These are phyloP conservation scores for Psammodynastes pulverulentus DNA, from an alignment of 2,113 vertebrate genomes.

Conservation along the genomic window DNA sequence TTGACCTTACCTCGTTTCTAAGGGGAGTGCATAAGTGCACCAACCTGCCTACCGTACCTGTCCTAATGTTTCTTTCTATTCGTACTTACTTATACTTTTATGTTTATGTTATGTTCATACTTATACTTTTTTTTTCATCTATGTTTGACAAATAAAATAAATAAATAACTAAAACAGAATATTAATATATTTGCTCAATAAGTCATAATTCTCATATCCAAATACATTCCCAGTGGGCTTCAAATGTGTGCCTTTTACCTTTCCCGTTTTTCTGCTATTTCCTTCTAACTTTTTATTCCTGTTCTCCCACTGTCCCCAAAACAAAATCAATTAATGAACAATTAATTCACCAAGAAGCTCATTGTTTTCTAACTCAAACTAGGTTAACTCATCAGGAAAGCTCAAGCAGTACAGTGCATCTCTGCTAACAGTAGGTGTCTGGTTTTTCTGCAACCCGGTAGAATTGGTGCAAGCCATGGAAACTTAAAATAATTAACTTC, in stretches of 20 bases:
- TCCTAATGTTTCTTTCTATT: no score
- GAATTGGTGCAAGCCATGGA: background rate
- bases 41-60: no score
- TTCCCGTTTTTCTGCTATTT: background rate
- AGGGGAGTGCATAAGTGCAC: no score
- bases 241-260: background rate
- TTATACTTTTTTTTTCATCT: no score
- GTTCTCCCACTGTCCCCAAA: background rate
- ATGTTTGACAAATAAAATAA: no score
- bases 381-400: background rate
- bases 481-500: background rate
- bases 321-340: background rate
- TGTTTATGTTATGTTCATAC: no score
- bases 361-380: background rate
- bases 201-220: background rate
- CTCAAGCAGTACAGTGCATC: background rate
- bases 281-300: background rate
- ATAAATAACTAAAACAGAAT: no score
- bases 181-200: background rate
- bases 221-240: background rate
- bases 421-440: background rate
- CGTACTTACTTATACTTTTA: no score
- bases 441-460: background rate
- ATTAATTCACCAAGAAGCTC: background rate
- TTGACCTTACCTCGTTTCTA: no score